Percentiles rank a stretch among this genome's conserved stretches.
phyloP scores from a whole-genome alignment of 2,113 vertebrate genomes.

The Polypterus bichir region DNA sequence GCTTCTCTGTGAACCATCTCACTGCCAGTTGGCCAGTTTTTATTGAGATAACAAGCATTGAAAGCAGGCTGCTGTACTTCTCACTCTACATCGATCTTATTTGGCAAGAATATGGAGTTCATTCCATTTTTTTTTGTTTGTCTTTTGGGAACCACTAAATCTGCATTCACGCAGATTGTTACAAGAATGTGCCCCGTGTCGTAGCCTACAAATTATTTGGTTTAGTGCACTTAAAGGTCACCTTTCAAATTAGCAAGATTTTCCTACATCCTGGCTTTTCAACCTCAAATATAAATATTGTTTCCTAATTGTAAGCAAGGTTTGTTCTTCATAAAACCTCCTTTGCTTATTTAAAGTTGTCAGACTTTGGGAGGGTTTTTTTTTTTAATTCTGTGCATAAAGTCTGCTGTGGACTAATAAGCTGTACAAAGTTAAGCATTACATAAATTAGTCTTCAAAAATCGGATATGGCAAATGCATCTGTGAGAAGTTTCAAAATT shows the following conservation, averaged over 20 bases:
- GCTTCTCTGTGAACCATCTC: conserved; percentile 29
- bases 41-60: conserved; percentile 39
- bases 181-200: conserved; percentile 63
- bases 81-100: conserved; percentile 46
- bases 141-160: conserved; percentile 57
- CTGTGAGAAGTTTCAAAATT: conserved; percentile 12
- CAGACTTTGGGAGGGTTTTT: conserved; percentile 32
- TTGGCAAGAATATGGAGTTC: conserved; percentile 45
- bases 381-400: conserved; percentile 30
- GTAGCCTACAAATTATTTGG: conserved; percentile 67
- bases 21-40: conserved; percentile 44
- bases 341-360: conserved; percentile 65
- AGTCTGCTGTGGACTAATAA: conserved; percentile 36
- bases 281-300: conserved; percentile 75
- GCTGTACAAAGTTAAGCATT: conserved; percentile 32
- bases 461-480: conserved; percentile 29
- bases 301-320: conserved; percentile 67
- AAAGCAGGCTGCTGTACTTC: conserved; percentile 37
- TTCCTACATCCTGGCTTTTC: conserved; percentile 66
- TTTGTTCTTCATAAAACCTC: conserved; percentile 51
- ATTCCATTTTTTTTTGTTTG: conserved; percentile 54
- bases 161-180: conserved; percentile 61
- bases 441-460: conserved; percentile 38
- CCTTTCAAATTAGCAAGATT: conserved; percentile 70
- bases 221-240: conserved; percentile 70